Evolutionary conservation across 2,797 vertebrate genomes (phyloP).

Genomic region (Brotula barbata): DNA sequence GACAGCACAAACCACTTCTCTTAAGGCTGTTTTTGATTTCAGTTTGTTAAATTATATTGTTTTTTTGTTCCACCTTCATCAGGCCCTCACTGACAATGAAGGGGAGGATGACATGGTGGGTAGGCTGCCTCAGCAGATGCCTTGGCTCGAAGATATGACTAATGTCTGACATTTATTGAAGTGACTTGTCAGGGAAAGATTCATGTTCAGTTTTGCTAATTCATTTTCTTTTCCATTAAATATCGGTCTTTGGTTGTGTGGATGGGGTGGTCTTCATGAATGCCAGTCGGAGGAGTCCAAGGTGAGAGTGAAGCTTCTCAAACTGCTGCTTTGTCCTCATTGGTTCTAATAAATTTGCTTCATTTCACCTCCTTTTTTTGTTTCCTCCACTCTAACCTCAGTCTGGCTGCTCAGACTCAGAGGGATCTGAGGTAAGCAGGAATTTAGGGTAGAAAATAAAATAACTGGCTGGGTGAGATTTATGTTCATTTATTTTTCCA

Average conservation of each 20-base stretch:
- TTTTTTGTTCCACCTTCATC: constrained; percentile 26
- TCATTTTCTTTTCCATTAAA: constrained; percentile 15
- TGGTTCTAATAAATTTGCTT: constrained; percentile 1
- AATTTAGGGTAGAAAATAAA: constrained; percentile 1
- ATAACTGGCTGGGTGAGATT: too few species aligned
- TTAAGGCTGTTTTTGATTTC: neutral
- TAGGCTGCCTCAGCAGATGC: constrained; percentile 26
- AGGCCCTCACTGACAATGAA: constrained; percentile 67
- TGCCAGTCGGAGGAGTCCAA: constrained; percentile 58
- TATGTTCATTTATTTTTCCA: too few species aligned
- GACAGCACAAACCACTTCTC: neutral
- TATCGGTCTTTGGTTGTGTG: constrained; percentile 3
- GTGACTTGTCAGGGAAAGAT: neutral
- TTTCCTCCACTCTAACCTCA: constrained; percentile 30
- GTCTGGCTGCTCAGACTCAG: constrained; percentile 72
- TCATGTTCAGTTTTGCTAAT: neutral
- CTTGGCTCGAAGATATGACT: neutral
- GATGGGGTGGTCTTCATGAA: neutral
- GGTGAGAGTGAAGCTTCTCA: constrained; percentile 38
- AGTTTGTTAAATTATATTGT: constrained; percentile 12
- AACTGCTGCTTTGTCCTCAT: neutral
- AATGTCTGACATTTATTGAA: neutral
- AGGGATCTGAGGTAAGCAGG: constrained; percentile 72
- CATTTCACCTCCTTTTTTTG: constrained; percentile 2
- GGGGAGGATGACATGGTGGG: constrained; percentile 73